Evolutionary conservation across 1,140 invertebrate genomes (phyloP), one percentile per base, ranked within the genome.

Genomic region (Lucilia sericata): DNA sequence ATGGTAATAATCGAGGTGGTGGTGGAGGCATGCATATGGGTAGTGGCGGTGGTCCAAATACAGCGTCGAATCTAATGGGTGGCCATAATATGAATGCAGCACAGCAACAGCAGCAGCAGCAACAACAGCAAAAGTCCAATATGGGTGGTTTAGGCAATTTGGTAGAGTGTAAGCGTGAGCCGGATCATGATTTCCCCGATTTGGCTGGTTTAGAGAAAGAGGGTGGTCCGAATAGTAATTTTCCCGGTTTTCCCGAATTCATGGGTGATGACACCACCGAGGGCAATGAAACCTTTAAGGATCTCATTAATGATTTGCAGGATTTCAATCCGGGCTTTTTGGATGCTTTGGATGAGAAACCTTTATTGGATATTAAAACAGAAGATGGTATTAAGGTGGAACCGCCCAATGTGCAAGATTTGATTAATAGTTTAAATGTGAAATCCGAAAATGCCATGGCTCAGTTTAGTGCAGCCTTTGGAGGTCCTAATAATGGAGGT

Each of bases 231-330:
- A 94, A 94, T 85, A 94, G 94, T 2, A 94, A 94, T 25, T 96
- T 96, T 87, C 94, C 96, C 0, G 96, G 95, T 2, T 94, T 96
- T 76, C 94, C 96, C 30, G 95, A 96, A 85, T 93, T 96, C 82
- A 94, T 96, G 86, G 96, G 95, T 34, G 96, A 97, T 86, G 96
- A 97, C 83, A 94, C 95, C 7, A 94, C 94, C 83, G 96, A 96
- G 85, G 96, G 96, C 86, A 95, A 96, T 85, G 95, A 96, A 85
- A 94, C 96, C 17, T 94, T 98, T 88, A 97, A 98, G 88, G 96
- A 98, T 90, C 94, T 97, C 85, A 96, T 97, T 83, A 96, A 95
- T 2, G 96, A 97, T 90, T 96, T 97, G 87, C 95, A 95, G 19
- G 96, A 95, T 86, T 95, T 96, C 84, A 93, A 94, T 91, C 94